phyloP scores from a whole-genome alignment of 2,797 vertebrate species.

The Leptatherina wallacei region DNA sequence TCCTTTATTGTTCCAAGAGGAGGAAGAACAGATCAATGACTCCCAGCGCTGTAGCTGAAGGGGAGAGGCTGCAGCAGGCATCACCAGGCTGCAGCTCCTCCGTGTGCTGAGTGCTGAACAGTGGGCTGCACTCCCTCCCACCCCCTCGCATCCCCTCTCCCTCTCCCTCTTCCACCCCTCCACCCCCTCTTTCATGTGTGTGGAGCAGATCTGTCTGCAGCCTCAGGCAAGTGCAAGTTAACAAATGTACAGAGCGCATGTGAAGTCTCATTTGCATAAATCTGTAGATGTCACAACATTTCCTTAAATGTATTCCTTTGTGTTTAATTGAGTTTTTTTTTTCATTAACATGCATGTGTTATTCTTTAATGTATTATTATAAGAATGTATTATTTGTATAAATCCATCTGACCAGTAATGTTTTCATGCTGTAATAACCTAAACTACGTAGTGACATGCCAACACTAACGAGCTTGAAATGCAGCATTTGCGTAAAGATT shows the following conservation, averaged over 20 bases:
- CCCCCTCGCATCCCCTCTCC: background rate
- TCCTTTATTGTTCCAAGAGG: constrained; percentile 73
- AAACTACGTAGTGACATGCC: background rate
- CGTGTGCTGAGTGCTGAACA: constrained; percentile 84
- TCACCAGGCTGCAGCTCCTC: constrained; percentile 73
- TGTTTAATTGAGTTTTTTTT: constrained; percentile 75
- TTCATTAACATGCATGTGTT: constrained; percentile 21
- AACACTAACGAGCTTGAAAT: background rate
- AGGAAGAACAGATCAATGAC: constrained; percentile 82
- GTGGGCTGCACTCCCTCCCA: constrained; percentile 58
- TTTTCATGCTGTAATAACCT: constrained; percentile 24
- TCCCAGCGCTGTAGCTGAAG: constrained; percentile 74
- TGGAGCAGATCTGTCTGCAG: constrained; percentile 83
- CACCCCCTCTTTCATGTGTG: constrained; percentile 71
- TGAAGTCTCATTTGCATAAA: constrained; percentile 85
- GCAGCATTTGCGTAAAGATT: background rate
- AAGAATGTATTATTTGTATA: constrained; percentile 43
- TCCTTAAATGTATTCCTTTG: constrained; percentile 82
- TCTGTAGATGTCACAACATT: constrained; percentile 77
- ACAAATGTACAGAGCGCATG: constrained; percentile 83
- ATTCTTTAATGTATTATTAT: constrained; percentile 32
- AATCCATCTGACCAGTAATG: constrained; percentile 16
- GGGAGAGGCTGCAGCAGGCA: constrained; percentile 74
- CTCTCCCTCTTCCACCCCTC: background rate
- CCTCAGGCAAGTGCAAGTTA: constrained; percentile 84